Conservation (phyloP, 2,113 vertebrate species). For the Callionymus lyra region DNA sequence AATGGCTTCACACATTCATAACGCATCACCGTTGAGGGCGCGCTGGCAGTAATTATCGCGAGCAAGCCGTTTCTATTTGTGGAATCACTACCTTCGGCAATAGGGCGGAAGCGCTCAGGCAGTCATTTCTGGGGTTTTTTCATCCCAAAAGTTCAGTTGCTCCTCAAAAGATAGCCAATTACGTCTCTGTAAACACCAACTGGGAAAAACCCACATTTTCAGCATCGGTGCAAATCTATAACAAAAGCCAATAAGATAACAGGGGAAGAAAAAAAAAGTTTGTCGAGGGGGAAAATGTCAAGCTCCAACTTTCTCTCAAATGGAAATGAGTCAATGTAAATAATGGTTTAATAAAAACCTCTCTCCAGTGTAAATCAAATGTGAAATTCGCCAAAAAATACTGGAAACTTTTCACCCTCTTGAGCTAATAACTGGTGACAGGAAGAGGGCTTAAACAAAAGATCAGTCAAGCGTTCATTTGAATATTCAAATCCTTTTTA, state of each 20-base stretch:
- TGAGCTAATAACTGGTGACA: slow-evolving; percentile 69
- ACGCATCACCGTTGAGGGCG: slow-evolving; percentile 36
- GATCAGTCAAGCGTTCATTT: slow-evolving; percentile 73
- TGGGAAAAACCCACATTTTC: slow-evolving; percentile 47
- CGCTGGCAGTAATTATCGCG: slow-evolving; percentile 56
- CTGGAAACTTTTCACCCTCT: slow-evolving; percentile 66
- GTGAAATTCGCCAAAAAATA: slow-evolving; percentile 63
- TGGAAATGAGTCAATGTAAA: slow-evolving; percentile 72
- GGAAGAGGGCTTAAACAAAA: slow-evolving; percentile 71
- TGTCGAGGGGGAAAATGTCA: slow-evolving; percentile 62
- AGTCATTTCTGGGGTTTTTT: slow-evolving; percentile 49
- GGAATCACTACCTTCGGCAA: slow-evolving; percentile 48
- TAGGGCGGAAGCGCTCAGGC: slow-evolving; percentile 44
- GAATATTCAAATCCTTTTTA: slow-evolving; percentile 74
- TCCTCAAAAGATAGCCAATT: slow-evolving; percentile 61
- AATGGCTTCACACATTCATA: slow-evolving; percentile 49
- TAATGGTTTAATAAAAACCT: slow-evolving; percentile 71
- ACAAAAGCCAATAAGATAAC: slow-evolving; percentile 48
- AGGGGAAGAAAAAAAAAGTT: slow-evolving; percentile 32
- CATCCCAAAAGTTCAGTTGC: slow-evolving; percentile 51
- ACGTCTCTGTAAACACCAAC: slow-evolving; percentile 56
- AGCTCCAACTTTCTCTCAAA: slow-evolving; percentile 60
- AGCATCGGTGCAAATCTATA: slow-evolving; percentile 53
- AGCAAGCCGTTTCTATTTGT: slow-evolving; percentile 56
- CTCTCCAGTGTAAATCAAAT: slow-evolving; percentile 60